Evolutionary conservation across 2,888 invertebrate genomes (phyloP).

Genomic region (Polydesmus complanatus): DNA sequence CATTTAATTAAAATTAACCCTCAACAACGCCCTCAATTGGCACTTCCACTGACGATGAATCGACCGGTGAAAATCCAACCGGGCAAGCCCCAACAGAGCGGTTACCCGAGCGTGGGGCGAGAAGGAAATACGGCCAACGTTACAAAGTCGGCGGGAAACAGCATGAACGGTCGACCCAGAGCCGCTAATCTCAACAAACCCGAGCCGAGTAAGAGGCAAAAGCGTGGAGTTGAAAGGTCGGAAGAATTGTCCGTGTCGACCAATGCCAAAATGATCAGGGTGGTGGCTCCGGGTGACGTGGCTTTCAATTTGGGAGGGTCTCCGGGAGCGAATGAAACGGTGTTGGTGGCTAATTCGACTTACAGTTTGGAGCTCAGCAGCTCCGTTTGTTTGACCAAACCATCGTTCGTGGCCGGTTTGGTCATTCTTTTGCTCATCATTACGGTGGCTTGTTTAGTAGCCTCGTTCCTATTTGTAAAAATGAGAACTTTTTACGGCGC

Average conservation of each 20-base stretch:
- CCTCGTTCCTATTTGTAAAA: constrained; percentile 80
- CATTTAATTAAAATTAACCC: constrained; percentile 22
- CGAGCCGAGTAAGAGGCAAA: constrained; percentile 49
- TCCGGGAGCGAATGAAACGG: constrained; percentile 55
- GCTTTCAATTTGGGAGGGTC: constrained; percentile 46
- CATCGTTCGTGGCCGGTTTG: constrained; percentile 79
- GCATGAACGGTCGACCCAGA: constrained; percentile 66
- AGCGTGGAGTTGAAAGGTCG: constrained; percentile 31
- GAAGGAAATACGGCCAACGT: constrained; percentile 17
- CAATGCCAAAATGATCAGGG: constrained; percentile 33
- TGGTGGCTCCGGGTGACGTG: constrained; percentile 37
- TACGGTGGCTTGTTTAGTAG: constrained; percentile 77
- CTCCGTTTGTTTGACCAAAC: constrained; percentile 77
- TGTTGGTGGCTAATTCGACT: constrained; percentile 62
- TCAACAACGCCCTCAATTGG: constrained; percentile 20
- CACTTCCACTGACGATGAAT: constrained; percentile 39
- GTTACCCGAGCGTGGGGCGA: constrained; percentile 16
- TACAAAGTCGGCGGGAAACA: constrained; percentile 3
- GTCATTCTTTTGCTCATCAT: constrained; percentile 79
- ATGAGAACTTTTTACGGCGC: constrained; percentile 57
- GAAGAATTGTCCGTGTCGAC: constrained; percentile 3
- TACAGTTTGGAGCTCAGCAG: constrained; percentile 53
- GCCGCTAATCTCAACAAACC: constrained; percentile 72
- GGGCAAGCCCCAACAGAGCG: constrained; percentile 1
- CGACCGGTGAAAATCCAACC: neutral